Conservation (phyloP, 2,797 vertebrate species). For the Psittacula derbiana region DNA sequence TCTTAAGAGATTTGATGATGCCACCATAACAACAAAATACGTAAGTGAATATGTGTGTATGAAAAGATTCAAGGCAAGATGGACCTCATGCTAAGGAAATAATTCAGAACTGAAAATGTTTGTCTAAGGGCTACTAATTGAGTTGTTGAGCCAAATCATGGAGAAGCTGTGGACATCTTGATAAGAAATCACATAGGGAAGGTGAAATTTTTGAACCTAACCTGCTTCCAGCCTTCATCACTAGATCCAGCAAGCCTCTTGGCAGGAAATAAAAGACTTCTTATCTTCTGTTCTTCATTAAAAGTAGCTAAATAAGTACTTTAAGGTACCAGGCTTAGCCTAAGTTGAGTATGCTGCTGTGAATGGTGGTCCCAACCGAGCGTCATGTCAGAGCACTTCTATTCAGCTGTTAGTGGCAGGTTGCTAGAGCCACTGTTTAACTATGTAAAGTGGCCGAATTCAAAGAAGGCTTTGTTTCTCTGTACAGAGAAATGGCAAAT, state of each 20-base stretch:
- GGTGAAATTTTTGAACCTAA: neutral
- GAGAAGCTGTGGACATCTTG: neutral
- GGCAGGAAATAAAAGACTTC: constrained; percentile 3
- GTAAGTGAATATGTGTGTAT: neutral
- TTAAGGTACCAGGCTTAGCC: neutral
- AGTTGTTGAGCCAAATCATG: neutral
- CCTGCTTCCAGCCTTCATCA: neutral
- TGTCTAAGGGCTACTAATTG: neutral
- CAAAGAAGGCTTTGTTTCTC: neutral
- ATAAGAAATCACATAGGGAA: neutral
- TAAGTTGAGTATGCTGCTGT: neutral
- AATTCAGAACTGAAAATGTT: neutral
- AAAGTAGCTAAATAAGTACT: constrained; percentile 22
- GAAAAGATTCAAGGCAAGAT: neutral
- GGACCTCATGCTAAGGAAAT: neutral
- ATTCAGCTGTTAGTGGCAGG: neutral
- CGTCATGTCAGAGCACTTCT: constrained; percentile 9
- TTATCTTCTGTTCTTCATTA: neutral
- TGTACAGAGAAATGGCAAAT: neutral
- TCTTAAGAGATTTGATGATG: neutral
- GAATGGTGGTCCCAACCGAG: constrained; percentile 8
- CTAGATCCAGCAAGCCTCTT: neutral
- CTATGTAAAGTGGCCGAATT: constrained; percentile 22
- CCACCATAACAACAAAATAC: neutral
- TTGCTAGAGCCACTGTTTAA: constrained; percentile 3